A percentile compares a stretch with the other conserved stretches of the same genome.
Conservation (phyloP, 2,797 vertebrate species). For the Poecilia picta region DNA sequence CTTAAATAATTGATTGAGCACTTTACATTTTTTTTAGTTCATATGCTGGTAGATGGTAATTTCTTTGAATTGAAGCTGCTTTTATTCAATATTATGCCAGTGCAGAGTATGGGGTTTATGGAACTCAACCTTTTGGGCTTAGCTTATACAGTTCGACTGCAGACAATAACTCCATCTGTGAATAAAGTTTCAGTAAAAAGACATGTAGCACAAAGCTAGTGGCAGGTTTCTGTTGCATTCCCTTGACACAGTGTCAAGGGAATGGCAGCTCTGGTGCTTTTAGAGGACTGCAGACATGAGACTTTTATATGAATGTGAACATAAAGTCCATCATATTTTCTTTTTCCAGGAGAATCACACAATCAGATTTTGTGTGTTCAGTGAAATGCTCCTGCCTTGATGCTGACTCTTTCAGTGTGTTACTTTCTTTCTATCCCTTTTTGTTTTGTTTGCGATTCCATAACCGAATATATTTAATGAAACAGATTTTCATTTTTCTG, state of each 20-base stretch:
- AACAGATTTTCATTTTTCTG: constrained; percentile 8
- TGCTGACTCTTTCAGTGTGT: neutral
- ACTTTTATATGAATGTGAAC: neutral
- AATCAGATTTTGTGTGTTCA: neutral
- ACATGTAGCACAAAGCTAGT: neutral
- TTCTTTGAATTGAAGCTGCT: neutral
- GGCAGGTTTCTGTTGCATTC: neutral
- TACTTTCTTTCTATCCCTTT: neutral
- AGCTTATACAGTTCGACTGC: neutral
- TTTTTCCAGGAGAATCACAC: neutral
- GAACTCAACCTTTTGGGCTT: neutral
- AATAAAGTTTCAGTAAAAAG: neutral
- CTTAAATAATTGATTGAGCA: neutral
- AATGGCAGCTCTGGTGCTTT: neutral
- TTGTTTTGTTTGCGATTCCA: neutral
- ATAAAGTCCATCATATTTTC: constrained; percentile 1
- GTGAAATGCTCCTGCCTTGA: neutral
- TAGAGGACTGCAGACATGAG: neutral
- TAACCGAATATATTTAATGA: neutral
- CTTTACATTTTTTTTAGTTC: neutral
- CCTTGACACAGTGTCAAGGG: neutral
- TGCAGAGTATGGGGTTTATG: neutral
- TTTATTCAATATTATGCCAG: neutral
- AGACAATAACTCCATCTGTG: neutral
- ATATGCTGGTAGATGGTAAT: neutral